Evolutionary conservation across 2,797 vertebrate genomes (phyloP).

Genomic region (Neomorphus geoffroyi): DNA sequence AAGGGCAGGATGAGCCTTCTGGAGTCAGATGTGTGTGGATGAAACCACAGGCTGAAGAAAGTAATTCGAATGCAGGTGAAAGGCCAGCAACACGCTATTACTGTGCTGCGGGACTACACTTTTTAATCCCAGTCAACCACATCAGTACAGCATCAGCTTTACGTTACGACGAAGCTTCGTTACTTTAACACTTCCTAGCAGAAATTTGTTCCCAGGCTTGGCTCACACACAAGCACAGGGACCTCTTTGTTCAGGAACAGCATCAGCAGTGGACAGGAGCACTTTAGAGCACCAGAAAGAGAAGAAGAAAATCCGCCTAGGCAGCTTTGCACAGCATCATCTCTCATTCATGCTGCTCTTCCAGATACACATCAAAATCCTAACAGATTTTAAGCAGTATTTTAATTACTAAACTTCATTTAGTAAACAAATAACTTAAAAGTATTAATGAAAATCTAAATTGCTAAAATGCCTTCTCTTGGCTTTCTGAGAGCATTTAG

Average conservation of each 20-base stretch:
- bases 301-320: background rate
- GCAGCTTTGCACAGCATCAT: background rate
- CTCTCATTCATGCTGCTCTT: background rate
- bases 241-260: background rate
- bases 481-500: background rate
- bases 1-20: background rate
- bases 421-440: background rate
- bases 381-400: background rate
- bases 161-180: background rate
- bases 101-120: background rate
- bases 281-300: background rate
- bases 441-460: background rate
- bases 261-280: background rate
- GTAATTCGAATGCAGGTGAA: background rate
- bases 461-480: background rate
- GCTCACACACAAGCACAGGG: background rate
- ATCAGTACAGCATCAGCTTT: background rate
- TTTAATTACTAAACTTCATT: background rate
- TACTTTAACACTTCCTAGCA: background rate
- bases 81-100: background rate
- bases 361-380: background rate
- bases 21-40: background rate
- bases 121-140: background rate
- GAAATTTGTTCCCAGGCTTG: background rate
- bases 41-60: background rate